phyloP scores from a whole-genome alignment of 2,113 vertebrate species.

The Tamias sibiricus region DNA sequence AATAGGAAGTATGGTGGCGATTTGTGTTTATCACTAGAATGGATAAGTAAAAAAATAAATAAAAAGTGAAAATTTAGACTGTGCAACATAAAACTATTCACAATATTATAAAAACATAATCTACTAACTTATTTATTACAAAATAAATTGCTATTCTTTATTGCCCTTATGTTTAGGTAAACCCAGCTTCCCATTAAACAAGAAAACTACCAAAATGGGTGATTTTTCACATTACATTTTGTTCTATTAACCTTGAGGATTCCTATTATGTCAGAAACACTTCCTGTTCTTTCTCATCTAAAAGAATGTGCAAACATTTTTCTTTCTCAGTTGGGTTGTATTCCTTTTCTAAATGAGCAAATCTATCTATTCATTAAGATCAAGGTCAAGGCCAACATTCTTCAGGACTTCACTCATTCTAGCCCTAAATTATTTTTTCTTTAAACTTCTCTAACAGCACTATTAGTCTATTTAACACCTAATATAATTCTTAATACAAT shows the following conservation, averaged over 20 bases:
- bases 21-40: background rate
- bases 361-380: background rate
- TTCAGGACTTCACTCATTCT: background rate
- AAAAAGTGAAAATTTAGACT: background rate
- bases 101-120: background rate
- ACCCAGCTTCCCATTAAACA: background rate
- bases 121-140: background rate
- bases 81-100: background rate
- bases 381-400: background rate
- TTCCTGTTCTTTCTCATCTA: background rate
- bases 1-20: accelerated
- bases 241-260: background rate
- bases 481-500: background rate
- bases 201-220: background rate
- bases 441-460: background rate
- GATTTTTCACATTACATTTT: background rate
- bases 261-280: background rate
- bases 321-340: background rate
- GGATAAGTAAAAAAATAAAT: background rate
- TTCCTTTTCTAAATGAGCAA: background rate
- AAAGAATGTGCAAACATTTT: background rate
- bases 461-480: background rate
- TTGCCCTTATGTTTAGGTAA: background rate
- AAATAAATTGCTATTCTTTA: background rate
- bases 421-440: background rate